These are phyloP conservation scores for Phyllostomus hastatus DNA, from an alignment of 2,113 vertebrate species.

Conservation along the genomic window DNA sequence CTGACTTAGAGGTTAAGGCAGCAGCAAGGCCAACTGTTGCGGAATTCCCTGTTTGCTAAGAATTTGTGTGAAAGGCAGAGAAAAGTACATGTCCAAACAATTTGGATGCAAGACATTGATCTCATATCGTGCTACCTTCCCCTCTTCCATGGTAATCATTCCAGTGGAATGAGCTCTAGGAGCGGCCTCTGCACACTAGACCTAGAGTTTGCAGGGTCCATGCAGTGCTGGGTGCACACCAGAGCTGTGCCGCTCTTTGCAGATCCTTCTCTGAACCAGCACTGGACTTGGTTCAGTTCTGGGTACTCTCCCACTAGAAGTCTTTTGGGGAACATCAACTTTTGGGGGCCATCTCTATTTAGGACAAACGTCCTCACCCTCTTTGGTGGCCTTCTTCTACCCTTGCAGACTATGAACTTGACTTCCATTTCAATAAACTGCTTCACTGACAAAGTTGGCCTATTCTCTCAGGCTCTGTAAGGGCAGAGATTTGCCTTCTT, in stretches of 20 bases:
- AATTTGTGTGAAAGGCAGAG: neutral
- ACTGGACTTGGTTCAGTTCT: neutral
- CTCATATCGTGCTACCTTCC: too few relatives aligned
- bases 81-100: neutral
- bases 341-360: neutral
- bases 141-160: neutral
- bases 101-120: neutral
- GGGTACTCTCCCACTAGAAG: neutral
- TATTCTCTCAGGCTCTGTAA: neutral
- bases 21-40: neutral
- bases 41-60: neutral
- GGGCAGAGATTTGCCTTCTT: neutral
- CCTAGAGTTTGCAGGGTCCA: too few relatives aligned
- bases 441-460: neutral
- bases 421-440: neutral
- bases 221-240: rapidly evolving
- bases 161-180: neutral
- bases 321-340: neutral
- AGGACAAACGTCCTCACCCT: neutral
- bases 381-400: neutral
- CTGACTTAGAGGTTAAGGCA: neutral
- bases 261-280: neutral
- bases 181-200: rapidly evolving
- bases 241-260: neutral
- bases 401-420: neutral